Percentiles rank a stretch among this genome's conserved stretches.
Evolutionary conservation across 1,140 invertebrate species (phyloP).

Genomic region (Cotesia typhae): DNA sequence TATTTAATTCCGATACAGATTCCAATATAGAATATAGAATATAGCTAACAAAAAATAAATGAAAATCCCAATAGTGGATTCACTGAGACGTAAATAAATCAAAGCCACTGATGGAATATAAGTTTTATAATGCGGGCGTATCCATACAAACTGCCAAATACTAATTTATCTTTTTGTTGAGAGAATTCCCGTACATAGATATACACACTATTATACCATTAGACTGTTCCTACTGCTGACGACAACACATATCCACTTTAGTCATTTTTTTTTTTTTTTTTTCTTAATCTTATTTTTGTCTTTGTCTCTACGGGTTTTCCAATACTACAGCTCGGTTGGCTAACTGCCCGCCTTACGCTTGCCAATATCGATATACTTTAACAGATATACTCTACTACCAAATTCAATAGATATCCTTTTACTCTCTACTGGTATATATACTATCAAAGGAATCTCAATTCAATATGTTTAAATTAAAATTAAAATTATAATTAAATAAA

Average conservation of each 20-base stretch:
- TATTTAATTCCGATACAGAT: no score
- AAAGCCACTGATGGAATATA: slow-evolving; percentile 38
- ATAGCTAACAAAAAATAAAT: neutral
- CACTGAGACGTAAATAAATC: slow-evolving; percentile 46
- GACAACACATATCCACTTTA: no score
- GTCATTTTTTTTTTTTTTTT: neutral
- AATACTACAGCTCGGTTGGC: slow-evolving; percentile 31
- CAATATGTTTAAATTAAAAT: no score
- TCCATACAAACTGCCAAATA: neutral
- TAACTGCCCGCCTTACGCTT: slow-evolving; percentile 34
- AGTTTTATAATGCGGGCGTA: slow-evolving; percentile 28
- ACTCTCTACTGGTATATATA: neutral
- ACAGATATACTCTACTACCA: no score
- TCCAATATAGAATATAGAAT: no score
- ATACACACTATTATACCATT: neutral
- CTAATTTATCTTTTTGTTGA: slow-evolving; percentile 1
- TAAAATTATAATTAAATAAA: no score
- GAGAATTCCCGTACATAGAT: neutral
- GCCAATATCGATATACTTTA: slow-evolving; percentile 44
- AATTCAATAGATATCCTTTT: slow-evolving; percentile 25
- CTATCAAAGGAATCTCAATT: neutral
- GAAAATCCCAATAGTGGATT: slow-evolving; percentile 26
- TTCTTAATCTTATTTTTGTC: neutral
- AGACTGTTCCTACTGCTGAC: no score
- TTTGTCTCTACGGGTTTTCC: neutral